These are phyloP conservation scores for Cisticola juncidis DNA, from an alignment of 2,113 vertebrate genomes.

Conservation along the genomic window DNA sequence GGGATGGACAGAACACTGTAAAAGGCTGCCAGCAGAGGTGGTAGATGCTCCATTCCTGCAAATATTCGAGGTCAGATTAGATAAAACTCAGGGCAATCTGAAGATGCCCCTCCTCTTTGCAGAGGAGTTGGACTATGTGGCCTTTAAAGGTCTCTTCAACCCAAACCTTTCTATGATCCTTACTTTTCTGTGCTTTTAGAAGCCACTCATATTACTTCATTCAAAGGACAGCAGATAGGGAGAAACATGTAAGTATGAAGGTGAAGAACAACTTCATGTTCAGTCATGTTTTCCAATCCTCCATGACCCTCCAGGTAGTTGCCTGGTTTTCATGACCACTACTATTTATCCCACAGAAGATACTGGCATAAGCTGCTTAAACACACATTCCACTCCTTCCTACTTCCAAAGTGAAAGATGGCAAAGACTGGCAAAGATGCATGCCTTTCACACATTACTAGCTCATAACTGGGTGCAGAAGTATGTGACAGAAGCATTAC, in stretches of 20 bases:
- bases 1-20: not conserved
- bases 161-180: not conserved
- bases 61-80: not conserved
- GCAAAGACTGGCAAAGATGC: not conserved
- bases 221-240: not conserved
- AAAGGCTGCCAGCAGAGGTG: not conserved
- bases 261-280: not conserved
- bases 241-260: not conserved
- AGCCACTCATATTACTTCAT: not conserved
- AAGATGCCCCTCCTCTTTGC: not conserved
- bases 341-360: not conserved
- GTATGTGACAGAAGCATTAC: not conserved
- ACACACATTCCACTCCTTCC: not conserved
- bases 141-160: not conserved
- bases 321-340: not conserved
- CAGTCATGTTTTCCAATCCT: not conserved
- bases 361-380: not conserved
- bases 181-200: not conserved
- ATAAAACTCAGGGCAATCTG: not conserved
- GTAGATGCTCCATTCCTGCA: not conserved
- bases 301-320: not conserved
- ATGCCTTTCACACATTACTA: not conserved
- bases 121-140: not conserved
- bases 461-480: not conserved
- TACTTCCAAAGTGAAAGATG: not conserved